Evolutionary conservation across 2,797 vertebrate genomes (phyloP).

Genomic region (Urosaurus nigricauda): DNA sequence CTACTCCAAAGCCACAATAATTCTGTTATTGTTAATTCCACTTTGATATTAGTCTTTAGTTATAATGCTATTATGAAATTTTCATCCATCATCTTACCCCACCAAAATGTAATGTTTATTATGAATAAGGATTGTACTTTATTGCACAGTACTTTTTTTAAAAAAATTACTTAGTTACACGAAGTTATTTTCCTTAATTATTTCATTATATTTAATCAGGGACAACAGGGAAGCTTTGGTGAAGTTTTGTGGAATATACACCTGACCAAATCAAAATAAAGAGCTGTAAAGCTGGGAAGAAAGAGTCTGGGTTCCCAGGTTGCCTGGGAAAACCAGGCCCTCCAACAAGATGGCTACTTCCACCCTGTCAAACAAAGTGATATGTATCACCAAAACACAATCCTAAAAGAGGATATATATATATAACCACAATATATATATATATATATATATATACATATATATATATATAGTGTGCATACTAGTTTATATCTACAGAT

Average conservation of each 20-base stretch:
- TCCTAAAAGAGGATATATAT: background rate
- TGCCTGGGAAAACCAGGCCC: background rate
- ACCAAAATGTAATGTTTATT: conserved; percentile 30
- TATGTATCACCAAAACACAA: background rate
- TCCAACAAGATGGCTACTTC: background rate
- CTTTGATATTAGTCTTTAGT: conserved; percentile 30
- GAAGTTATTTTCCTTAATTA: conserved; percentile 12
- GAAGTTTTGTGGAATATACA: background rate
- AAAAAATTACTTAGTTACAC: background rate
- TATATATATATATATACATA: background rate
- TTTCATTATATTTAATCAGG: conserved; percentile 13
- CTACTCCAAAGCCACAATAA: conserved; percentile 7
- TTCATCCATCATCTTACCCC: conserved; percentile 9
- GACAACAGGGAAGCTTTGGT: background rate
- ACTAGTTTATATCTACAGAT: too few relatives aligned
- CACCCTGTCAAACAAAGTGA: background rate
- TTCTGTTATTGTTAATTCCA: conserved; percentile 19
- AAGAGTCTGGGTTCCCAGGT: background rate
- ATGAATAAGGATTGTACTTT: conserved; percentile 12
- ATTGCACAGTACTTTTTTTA: background rate
- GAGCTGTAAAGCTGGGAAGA: background rate
- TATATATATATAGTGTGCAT: too few relatives aligned
- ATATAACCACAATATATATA: background rate
- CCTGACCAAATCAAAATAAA: background rate
- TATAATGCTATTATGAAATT: conserved; percentile 17